Evolutionary conservation across 2,888 invertebrate species (phyloP), one percentile per base, ranked within the genome.

Genomic region (Ctenicera cuprea): DNA sequence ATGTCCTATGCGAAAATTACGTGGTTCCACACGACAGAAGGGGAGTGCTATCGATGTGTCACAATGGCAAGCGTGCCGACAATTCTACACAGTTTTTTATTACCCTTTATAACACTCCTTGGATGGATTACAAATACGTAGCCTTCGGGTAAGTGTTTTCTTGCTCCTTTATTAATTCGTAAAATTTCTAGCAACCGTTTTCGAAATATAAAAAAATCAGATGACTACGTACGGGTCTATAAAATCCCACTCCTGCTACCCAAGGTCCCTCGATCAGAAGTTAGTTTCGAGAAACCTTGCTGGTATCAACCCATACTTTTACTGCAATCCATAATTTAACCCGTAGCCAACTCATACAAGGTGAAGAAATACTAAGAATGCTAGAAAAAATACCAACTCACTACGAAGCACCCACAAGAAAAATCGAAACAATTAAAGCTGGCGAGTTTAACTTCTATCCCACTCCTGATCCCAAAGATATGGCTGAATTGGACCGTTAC

Each of bases 81-180:
- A 94, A 94, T 83, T 90, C 89, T 3, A 92, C 92, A 0, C 93
- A 94, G 85, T 94, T 94, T 84, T 91, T 91, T 82, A 88, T 94
- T 14, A 88, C 92, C 12, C 86, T 94, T 14, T 90, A 91, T 85
- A 90, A 92, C 3, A 88, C 91, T 3, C 86, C 89, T 3, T 94
- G 94, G 94, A 93, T 94, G 93, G 89, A 91, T 78, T 87, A 88
- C 72, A 91, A 89, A 86, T 93, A 92, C 82, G 94, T 94, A 4
- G 94, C 93, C 1, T 94, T 94, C 83, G 94, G 92, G 90, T 91
- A 83, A 81, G 1, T n/a, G 5, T 52, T 9, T 52, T 52, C 5
- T 12, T n/a, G n/a, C n/a, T n/a, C n/a, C n/a, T n/a, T n/a, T n/a
- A n/a, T n/a, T n/a, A n/a, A n/a, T n/a, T n/a, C n/a, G n/a, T n/a